These are phyloP conservation scores for Ptychodera flava DNA, from an alignment of 35 echinoderm and acorn worm species.

Conservation along the genomic window DNA sequence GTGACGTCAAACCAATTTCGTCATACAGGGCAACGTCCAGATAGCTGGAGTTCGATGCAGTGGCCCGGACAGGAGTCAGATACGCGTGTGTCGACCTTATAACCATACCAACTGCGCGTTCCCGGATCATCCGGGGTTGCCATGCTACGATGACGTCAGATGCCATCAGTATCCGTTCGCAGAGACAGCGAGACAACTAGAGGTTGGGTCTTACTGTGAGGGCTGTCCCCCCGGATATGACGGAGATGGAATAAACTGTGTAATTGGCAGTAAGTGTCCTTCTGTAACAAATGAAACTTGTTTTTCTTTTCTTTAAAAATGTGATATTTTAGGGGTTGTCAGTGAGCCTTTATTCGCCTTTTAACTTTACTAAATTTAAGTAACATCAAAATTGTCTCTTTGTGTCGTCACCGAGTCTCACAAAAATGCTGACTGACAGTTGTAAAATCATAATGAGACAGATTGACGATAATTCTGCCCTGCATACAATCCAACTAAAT, in stretches of 20 bases:
- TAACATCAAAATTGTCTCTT: too few species aligned
- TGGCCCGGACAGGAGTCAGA: not conserved
- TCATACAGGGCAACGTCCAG: not conserved
- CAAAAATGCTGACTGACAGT: too few species aligned
- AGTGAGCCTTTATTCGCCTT: too few species aligned
- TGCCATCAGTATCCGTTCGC: not conserved
- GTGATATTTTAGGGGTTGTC: too few species aligned
- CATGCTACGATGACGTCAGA: not conserved
- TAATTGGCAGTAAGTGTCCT: not conserved
- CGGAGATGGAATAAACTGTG: not conserved
- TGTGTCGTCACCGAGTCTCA: too few species aligned
- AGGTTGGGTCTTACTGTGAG: not conserved
- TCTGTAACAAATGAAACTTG: too few species aligned
- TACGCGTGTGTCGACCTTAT: not conserved
- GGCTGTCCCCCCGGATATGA: not conserved
- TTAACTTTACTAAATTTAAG: too few species aligned
- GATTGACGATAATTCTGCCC: too few species aligned
- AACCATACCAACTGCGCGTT: not conserved
- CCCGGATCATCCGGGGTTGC: not conserved
- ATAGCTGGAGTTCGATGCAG: not conserved
- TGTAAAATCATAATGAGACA: too few species aligned
- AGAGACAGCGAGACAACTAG: not conserved
- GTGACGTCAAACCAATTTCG: too few species aligned
- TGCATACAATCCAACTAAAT: too few species aligned
- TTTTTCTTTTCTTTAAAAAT: too few species aligned